Evolutionary conservation across 1,140 invertebrate species (phyloP).

Genomic region (Drosophila bocki): DNA sequence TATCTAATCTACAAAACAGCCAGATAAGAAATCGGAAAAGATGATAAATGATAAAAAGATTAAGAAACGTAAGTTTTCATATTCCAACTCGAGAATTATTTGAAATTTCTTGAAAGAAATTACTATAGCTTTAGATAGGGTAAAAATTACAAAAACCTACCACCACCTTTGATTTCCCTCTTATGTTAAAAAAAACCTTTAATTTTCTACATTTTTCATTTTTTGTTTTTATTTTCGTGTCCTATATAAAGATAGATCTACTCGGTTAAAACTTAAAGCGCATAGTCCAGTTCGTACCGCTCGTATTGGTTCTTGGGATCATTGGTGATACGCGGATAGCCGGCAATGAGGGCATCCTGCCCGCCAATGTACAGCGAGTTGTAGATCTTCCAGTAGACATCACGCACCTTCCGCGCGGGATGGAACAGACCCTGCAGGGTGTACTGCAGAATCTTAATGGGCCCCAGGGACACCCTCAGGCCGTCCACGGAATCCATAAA

Average conservation of each 20-base stretch:
- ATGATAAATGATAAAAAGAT: not conserved
- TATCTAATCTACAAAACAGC: conserved; percentile 10
- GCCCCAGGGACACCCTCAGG: conserved; percentile 97
- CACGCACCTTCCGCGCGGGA: conserved; percentile 98
- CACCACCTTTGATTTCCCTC: not conserved
- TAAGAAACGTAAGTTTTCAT: not conserved
- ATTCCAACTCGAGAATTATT: not conserved
- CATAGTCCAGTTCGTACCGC: conserved; percentile 98
- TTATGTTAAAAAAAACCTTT: not conserved
- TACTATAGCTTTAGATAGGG: not conserved
- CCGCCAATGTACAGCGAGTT: conserved; percentile 99
- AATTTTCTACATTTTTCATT: conserved; percentile 1
- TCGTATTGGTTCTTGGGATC: conserved; percentile 98
- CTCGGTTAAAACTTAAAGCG: conserved; percentile 88
- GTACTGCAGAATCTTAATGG: conserved; percentile 98
- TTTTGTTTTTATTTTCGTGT: conserved; percentile 13
- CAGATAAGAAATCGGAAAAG: conserved; percentile 9
- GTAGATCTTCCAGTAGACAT: conserved; percentile 99
- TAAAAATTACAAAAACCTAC: not conserved
- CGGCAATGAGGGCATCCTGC: conserved; percentile 98
- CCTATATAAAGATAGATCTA: conserved; percentile 13
- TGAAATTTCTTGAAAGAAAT: not conserved
- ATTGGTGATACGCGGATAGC: conserved; percentile 97
- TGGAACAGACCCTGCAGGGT: conserved; percentile 98
- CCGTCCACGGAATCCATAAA: conserved; percentile 99